phyloP scores from a whole-genome alignment of 2,888 invertebrate species.

The Formica aserva region DNA sequence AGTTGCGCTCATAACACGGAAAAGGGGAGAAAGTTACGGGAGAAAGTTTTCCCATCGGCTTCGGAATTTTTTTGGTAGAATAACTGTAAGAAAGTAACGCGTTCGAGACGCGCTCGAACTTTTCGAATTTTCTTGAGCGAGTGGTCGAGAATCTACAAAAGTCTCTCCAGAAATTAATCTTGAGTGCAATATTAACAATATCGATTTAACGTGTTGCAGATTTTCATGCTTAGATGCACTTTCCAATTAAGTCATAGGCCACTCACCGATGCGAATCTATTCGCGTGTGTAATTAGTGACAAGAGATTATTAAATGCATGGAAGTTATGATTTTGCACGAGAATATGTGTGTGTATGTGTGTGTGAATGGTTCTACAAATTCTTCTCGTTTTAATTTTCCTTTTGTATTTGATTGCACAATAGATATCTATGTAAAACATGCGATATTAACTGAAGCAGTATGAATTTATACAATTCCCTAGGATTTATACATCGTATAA shows the following conservation, averaged over 20 bases:
- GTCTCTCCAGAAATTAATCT: neutral
- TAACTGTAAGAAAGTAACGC: constrained; percentile 19
- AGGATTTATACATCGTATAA: constrained; percentile 14
- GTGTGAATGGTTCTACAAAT: neutral
- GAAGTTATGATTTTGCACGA: neutral
- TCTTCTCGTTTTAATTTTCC: constrained; percentile 3
- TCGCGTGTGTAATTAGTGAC: constrained; percentile 27
- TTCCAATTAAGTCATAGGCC: constrained; percentile 38
- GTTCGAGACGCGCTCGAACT: neutral
- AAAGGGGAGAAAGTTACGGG: constrained; percentile 63
- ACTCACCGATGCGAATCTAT: constrained; percentile 8
- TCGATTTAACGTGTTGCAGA: neutral
- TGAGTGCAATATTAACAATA: constrained; percentile 2
- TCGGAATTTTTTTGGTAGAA: constrained; percentile 57
- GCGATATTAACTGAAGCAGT: neutral
- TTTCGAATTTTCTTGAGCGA: constrained; percentile 22
- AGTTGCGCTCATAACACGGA: constrained; percentile 45
- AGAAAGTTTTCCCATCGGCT: constrained; percentile 68
- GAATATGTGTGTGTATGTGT: neutral
- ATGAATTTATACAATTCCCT: constrained; percentile 5
- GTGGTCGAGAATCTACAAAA: neutral
- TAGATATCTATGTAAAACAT: neutral
- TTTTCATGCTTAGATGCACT: constrained; percentile 22
- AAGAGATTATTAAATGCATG: constrained; percentile 27
- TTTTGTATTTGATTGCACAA: constrained; percentile 9